Percentiles rank a stretch among this genome's conserved stretches.
phyloP scores from a whole-genome alignment of 1,140 invertebrate species.

The Zelostemma sp. region DNA sequence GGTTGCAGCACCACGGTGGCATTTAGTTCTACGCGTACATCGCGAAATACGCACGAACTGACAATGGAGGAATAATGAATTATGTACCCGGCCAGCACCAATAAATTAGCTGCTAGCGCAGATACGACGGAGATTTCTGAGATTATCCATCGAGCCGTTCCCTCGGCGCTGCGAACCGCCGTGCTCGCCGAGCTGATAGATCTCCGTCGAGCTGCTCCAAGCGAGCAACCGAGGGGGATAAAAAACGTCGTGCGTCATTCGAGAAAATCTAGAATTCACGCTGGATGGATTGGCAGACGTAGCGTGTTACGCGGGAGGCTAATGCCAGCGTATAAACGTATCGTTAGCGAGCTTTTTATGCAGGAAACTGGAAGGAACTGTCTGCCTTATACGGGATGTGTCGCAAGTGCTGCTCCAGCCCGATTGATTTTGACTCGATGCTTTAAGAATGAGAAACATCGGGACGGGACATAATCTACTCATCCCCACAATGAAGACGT shows the following conservation, averaged over 20 bases:
- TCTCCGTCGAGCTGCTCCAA: slow-evolving; percentile 44
- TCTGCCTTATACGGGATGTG: slow-evolving; percentile 5
- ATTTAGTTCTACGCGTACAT: slow-evolving; percentile 10
- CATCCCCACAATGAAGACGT: not conserved
- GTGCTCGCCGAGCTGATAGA: slow-evolving; percentile 45
- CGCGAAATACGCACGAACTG: slow-evolving; percentile 34
- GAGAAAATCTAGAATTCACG: slow-evolving; percentile 1
- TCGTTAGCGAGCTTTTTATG: slow-evolving; percentile 1
- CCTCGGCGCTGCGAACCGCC: slow-evolving; percentile 22
- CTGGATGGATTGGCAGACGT: not conserved
- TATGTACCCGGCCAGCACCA: slow-evolving; percentile 34
- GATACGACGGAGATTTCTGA: slow-evolving; percentile 28
- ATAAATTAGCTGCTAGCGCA: slow-evolving; percentile 30
- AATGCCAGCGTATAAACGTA: slow-evolving; percentile 3
- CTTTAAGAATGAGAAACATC: not conserved
- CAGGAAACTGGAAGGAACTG: not conserved
- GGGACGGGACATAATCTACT: slow-evolving; percentile 1
- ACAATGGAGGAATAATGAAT: slow-evolving; percentile 53
- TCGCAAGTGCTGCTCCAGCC: not conserved
- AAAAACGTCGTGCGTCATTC: slow-evolving; percentile 5
- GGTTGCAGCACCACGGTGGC: not conserved
- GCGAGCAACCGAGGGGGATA: not conserved
- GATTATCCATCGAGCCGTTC: slow-evolving; percentile 55
- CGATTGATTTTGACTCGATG: slow-evolving; percentile 4
- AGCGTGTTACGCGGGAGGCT: not conserved